phyloP scores from a whole-genome alignment of 2,888 invertebrate genomes.

The Mellilla xanthometata region DNA sequence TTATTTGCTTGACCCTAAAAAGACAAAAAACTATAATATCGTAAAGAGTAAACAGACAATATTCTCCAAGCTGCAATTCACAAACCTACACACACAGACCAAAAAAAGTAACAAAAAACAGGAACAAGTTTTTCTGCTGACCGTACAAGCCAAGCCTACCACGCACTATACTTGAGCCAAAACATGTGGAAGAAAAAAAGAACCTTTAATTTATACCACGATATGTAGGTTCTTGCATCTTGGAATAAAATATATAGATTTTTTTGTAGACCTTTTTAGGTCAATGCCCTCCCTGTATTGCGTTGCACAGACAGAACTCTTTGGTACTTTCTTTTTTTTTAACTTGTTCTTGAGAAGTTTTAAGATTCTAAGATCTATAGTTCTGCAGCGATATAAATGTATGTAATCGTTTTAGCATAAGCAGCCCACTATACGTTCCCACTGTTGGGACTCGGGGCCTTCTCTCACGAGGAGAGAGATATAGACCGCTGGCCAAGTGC shows the following conservation, averaged over 20 bases:
- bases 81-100: neutral
- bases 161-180: slow-evolving; percentile 48
- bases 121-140: slow-evolving; percentile 48
- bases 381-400: too few species aligned
- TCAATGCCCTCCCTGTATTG: slow-evolving; percentile 75
- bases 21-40: too few species aligned
- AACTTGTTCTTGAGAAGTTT: too few species aligned
- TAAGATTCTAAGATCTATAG: too few species aligned
- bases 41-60: too few species aligned
- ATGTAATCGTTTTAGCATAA: too few species aligned
- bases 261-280: slow-evolving; percentile 69
- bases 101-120: slow-evolving; percentile 21
- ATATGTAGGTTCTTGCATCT: slow-evolving; percentile 74
- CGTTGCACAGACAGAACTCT: slow-evolving; percentile 25
- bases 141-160: slow-evolving; percentile 56
- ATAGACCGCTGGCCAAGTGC: too few species aligned
- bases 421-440: too few species aligned
- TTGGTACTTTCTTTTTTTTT: too few species aligned
- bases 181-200: slow-evolving; percentile 77
- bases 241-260: slow-evolving; percentile 72
- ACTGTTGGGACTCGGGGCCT: too few species aligned
- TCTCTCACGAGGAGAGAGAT: too few species aligned
- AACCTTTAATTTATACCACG: slow-evolving; percentile 81
- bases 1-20: too few species aligned
- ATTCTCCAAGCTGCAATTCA: slow-evolving; percentile 6